Evolutionary conservation across 2,888 invertebrate genomes (phyloP).

Genomic region (Amorpha juglandis): DNA sequence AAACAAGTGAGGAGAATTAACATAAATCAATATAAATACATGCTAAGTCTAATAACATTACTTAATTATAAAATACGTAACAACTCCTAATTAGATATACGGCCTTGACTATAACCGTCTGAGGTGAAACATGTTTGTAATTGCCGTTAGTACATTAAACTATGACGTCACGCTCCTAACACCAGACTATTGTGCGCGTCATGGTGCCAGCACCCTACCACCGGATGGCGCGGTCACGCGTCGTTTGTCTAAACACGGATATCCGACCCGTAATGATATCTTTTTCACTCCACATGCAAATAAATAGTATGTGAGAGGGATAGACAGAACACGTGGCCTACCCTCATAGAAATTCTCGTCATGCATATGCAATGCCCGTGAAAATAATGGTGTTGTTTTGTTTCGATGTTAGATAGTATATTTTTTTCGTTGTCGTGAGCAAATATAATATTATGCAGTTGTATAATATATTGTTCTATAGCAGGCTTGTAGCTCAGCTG

Average conservation of each 20-base stretch:
- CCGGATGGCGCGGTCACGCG: slow-evolving; percentile 78
- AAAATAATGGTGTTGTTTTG: background rate
- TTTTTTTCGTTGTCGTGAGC: background rate
- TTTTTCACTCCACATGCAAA: slow-evolving; percentile 14
- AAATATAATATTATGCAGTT: background rate
- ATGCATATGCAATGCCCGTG: slow-evolving; percentile 17
- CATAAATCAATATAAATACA: too few relatives aligned
- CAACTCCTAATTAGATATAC: background rate
- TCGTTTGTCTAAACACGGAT: slow-evolving; percentile 70
- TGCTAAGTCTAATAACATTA: background rate
- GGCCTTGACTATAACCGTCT: background rate
- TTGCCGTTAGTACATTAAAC: slow-evolving; percentile 26
- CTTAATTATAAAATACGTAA: background rate
- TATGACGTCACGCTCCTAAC: slow-evolving; percentile 48
- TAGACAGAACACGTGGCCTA: slow-evolving; percentile 2
- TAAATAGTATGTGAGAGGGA: background rate
- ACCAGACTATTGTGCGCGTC: slow-evolving; percentile 43
- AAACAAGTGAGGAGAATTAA: too few relatives aligned
- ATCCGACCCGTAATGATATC: slow-evolving; percentile 58
- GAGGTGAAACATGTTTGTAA: slow-evolving; percentile 19
- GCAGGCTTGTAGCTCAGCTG: background rate
- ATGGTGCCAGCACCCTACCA: slow-evolving; percentile 60
- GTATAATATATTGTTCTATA: too few relatives aligned
- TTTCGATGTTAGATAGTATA: background rate
- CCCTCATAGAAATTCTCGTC: slow-evolving; percentile 19